Evolutionary conservation across 2,888 invertebrate genomes (phyloP).

Genomic region (Metallyticus violacea): DNA sequence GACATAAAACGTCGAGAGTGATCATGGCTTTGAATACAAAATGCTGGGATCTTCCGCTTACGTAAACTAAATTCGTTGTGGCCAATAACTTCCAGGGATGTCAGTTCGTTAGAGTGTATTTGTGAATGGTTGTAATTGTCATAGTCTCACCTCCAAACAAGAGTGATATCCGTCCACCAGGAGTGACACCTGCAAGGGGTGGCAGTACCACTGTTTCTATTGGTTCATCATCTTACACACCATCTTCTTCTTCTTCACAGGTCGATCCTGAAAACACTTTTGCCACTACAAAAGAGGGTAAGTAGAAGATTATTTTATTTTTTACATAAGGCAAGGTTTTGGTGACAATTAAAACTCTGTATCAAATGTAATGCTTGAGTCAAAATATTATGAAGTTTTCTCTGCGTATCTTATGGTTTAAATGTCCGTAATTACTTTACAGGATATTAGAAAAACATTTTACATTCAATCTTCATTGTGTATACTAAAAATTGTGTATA

Average conservation of each 20-base stretch:
- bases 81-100: too few relatives aligned
- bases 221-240: constrained; percentile 42
- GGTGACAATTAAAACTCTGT: not conserved
- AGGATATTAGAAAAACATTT: too few relatives aligned
- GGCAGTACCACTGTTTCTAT: constrained; percentile 36
- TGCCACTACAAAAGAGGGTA: constrained; percentile 87
- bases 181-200: not conserved
- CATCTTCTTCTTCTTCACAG: constrained; percentile 49
- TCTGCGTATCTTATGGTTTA: too few relatives aligned
- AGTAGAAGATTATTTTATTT: constrained; percentile 40
- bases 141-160: constrained; percentile 47
- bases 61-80: not conserved
- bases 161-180: constrained; percentile 22
- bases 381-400: too few relatives aligned
- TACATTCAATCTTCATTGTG: too few relatives aligned
- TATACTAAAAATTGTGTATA: too few relatives aligned
- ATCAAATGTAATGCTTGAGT: too few relatives aligned
- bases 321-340: not conserved
- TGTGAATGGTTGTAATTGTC: constrained; percentile 64
- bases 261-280: constrained; percentile 73
- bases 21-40: not conserved
- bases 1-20: too few relatives aligned
- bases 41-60: not conserved
- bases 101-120: not conserved
- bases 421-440: too few relatives aligned